Percentiles rank a stretch among this genome's conserved stretches.
Conservation (phyloP, 1,140 invertebrate species). For the Aplysia californica region DNA sequence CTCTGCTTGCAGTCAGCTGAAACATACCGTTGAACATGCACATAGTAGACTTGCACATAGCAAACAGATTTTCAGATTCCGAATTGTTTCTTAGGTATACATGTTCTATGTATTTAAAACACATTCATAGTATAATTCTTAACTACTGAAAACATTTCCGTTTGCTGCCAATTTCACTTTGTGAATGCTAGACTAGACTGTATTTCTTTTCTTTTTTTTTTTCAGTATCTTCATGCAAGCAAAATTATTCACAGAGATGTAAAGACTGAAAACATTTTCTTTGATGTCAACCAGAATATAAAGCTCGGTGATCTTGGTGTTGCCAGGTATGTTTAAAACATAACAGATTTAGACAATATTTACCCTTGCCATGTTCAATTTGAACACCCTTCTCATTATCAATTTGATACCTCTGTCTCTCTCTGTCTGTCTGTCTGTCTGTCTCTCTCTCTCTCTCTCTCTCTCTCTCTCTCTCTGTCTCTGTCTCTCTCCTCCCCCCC, state of each 20-base stretch:
- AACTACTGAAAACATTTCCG: no score
- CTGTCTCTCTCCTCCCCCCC: no score
- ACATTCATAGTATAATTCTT: no score
- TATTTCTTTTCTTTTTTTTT: neutral
- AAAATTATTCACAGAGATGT: constrained; percentile 59
- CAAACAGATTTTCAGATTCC: no score
- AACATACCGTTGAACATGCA: no score
- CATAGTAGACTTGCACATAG: no score
- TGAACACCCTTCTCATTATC: neutral
- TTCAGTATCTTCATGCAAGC: constrained; percentile 52
- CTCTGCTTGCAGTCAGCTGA: no score
- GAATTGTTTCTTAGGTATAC: no score
- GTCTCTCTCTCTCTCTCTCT: neutral
- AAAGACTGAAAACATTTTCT: constrained; percentile 58
- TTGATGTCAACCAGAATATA: constrained; percentile 34
- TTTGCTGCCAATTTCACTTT: no score
- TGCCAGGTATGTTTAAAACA: constrained; percentile 36
- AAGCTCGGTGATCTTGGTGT: constrained; percentile 48
- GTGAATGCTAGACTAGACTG: no score
- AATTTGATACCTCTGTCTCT: neutral
- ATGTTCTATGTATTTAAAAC: no score
- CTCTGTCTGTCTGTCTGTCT: neutral
- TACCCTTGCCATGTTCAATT: neutral
- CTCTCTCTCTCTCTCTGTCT: neutral
- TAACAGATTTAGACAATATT: neutral